Percentiles rank a stretch among this genome's conserved stretches.
Conservation (phyloP, 2,797 vertebrate species). For the Coccyzus lansbergi region DNA sequence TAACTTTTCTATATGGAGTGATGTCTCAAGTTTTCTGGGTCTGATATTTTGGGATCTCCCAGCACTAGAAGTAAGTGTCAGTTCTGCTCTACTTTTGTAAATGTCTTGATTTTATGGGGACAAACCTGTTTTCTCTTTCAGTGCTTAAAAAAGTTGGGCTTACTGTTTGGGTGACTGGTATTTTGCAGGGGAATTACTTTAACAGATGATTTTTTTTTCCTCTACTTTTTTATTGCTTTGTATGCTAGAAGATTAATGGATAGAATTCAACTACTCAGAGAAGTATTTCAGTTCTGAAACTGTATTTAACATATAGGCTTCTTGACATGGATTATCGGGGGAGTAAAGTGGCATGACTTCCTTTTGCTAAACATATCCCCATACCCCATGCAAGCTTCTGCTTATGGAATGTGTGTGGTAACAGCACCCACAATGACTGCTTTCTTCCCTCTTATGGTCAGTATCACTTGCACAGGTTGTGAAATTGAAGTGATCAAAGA, state of each 20-base stretch:
- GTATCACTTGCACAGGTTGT: neutral
- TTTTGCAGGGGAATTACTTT: neutral
- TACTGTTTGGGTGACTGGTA: neutral
- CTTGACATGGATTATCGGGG: neutral
- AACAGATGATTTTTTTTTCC: neutral
- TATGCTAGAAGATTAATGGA: neutral
- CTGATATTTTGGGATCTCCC: constrained; percentile 56
- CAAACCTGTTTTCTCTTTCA: neutral
- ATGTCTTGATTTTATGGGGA: neutral
- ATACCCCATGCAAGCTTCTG: neutral
- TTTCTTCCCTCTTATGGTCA: neutral
- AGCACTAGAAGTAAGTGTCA: constrained; percentile 53
- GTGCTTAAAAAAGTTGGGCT: neutral
- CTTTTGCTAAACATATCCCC: neutral
- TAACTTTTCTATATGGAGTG: constrained; percentile 13
- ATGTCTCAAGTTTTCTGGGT: constrained; percentile 55
- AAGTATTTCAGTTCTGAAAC: neutral
- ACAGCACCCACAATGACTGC: no score
- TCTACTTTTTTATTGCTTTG: neutral
- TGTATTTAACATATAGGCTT: neutral
- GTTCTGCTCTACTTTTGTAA: constrained; percentile 50
- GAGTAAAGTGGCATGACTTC: neutral
- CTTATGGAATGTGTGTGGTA: neutral
- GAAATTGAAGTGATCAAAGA: neutral
- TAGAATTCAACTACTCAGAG: neutral